Evolutionary conservation across 2,888 invertebrate genomes (phyloP).

Genomic region (Amblyjoppa fuscipennis): DNA sequence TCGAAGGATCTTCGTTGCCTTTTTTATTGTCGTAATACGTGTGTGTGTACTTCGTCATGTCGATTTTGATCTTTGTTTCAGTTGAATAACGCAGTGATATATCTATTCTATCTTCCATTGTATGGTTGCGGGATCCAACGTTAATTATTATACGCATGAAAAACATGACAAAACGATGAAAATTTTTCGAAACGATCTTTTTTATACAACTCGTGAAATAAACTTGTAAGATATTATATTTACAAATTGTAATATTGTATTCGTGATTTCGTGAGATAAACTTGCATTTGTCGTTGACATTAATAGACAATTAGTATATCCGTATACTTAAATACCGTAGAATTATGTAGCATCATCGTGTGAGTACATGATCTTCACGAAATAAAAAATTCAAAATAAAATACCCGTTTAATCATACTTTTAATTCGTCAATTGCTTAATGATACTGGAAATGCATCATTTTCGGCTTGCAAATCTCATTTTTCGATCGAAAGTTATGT

Average conservation of each 20-base stretch:
- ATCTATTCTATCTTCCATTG: constrained; percentile 24
- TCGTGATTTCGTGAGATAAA: constrained; percentile 9
- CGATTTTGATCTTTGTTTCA: constrained; percentile 20
- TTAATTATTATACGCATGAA: constrained; percentile 14
- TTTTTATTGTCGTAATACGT: constrained; percentile 18
- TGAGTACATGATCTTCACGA: not conserved
- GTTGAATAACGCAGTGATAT: constrained; percentile 7
- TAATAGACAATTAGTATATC: constrained; percentile 22
- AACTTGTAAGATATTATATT: constrained; percentile 36
- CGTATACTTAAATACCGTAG: not conserved
- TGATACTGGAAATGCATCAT: too few relatives aligned
- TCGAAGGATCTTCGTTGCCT: constrained; percentile 2
- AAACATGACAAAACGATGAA: constrained; percentile 11
- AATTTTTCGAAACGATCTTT: constrained; percentile 45
- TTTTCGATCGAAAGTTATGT: too few relatives aligned
- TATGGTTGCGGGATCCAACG: constrained; percentile 40
- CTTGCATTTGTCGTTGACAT: constrained; percentile 32
- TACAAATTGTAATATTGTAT: constrained; percentile 24
- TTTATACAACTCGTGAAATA: constrained; percentile 35
- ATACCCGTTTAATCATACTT: not conserved
- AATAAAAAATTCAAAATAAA: not conserved
- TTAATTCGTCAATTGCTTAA: too few relatives aligned
- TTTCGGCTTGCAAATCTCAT: too few relatives aligned
- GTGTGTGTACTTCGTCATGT: not conserved
- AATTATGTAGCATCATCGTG: not conserved